These are phyloP conservation scores for Trialeurodes vaporariorum DNA, from an alignment of 1,140 invertebrate genomes.

Conservation along the genomic window DNA sequence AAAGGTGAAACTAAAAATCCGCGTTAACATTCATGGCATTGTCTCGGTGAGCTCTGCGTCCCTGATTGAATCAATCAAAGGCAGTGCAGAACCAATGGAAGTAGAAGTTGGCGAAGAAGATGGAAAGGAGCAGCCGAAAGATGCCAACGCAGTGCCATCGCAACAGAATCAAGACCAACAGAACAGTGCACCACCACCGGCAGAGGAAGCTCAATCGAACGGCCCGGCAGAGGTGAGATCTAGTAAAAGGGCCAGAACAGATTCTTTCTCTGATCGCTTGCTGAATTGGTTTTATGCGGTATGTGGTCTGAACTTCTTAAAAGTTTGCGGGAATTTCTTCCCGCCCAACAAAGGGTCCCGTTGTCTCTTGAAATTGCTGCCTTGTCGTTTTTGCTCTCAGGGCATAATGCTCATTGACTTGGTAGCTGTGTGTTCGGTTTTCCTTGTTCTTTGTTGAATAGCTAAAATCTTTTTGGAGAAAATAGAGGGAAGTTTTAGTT, in stretches of 20 bases:
- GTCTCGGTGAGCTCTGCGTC: conserved; percentile 74
- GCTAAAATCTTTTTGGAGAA: too few relatives aligned
- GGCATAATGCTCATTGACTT: too few relatives aligned
- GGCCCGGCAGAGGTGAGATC: conserved; percentile 8
- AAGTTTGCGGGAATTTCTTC: conserved; percentile 1
- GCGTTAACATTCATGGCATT: conserved; percentile 86
- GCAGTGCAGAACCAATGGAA: conserved; percentile 39
- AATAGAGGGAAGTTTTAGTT: too few relatives aligned
- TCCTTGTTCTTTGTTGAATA: too few relatives aligned
- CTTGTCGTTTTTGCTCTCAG: too few relatives aligned
- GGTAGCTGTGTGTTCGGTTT: too few relatives aligned
- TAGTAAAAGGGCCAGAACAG: neutral
- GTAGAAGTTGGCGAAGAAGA: conserved; percentile 35
- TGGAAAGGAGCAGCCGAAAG: conserved; percentile 37
- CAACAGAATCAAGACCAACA: conserved; percentile 15
- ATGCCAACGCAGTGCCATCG: conserved; percentile 9
- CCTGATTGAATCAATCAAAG: conserved; percentile 61
- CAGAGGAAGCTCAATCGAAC: neutral
- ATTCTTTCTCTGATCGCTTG: conserved; percentile 6
- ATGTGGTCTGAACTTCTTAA: conserved; percentile 6
- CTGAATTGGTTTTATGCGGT: conserved; percentile 13
- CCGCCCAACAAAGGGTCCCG: too few relatives aligned
- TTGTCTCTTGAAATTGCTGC: too few relatives aligned
- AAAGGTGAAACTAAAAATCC: conserved; percentile 91
- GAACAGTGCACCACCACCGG: conserved; percentile 14